Base-by-base conservation (phyloP, 1,140 invertebrate genomes). In the Brachionus rotundiformis region DNA sequence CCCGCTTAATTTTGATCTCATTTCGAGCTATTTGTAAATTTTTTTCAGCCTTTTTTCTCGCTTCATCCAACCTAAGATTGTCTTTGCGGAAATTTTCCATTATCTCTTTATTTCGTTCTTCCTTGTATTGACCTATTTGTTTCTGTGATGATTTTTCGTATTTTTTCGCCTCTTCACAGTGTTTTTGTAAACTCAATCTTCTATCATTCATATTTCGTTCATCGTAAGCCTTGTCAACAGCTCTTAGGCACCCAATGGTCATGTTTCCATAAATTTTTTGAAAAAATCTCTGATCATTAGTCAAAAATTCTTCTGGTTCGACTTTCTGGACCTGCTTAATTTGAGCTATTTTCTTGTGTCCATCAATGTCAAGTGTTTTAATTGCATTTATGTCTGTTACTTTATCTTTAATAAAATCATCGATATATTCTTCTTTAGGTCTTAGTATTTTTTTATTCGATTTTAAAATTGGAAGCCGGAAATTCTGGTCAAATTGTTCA, bases 191-290 rank as follows among this genome's bases (percentile, higher is more conserved):
- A 27, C n/a, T 75, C 3, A 49, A n/a, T 39, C 16, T 29, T 25
- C 11, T 47, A 13, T 88, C 86, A 5, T 84, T 85, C 33, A 85
- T 84, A 63, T 86, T 85, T 31, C 86, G 79, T 23, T 87, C 86
- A 47, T 84, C 83, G 81, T 88, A 88, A 0, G 87, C 87, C 80
- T 86, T 85, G 65, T 87, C 85, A 7, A 88, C 86, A 41, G 87
- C 86, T 61, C 84, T 82, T 75, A 88, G 81, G 82, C 85, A 86
- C 4, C 86, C 87, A 59, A 87, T 83, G 25, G 85, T 84, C 86
- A 88, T 87, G 7, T 85, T 86, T n/a, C 86, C 85, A 25, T 87
- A 85, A 11, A 86, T 83, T 36, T 84, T 83, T 8, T 83, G 71
- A 84, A 86, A 86, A 33, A 86, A 83, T 49, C 85, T 82, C 68